Conservation (phyloP, 2,888 invertebrate genomes). For the Furcula furcula region DNA sequence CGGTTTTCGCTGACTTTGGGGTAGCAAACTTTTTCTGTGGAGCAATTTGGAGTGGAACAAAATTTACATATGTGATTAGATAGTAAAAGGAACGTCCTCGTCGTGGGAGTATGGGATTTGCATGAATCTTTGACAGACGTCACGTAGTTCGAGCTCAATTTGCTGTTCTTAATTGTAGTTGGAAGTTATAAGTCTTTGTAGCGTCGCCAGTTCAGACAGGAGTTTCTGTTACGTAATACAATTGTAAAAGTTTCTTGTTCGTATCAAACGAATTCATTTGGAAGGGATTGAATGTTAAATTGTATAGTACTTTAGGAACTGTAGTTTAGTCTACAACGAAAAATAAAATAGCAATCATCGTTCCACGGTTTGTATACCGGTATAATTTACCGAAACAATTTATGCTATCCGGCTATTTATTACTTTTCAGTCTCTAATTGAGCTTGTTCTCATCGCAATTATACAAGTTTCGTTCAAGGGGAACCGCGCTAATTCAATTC, state of each 20-base stretch:
- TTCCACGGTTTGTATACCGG: no score
- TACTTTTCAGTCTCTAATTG: no score
- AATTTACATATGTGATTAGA: constrained; percentile 39
- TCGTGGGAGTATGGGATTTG: constrained; percentile 18
- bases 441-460: no score
- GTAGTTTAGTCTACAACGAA: no score
- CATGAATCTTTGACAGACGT: constrained; percentile 20
- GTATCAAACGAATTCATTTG: no score
- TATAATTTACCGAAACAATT: no score
- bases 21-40: constrained; percentile 35
- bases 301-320: no score
- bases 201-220: background rate
- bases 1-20: constrained; percentile 34
- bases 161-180: background rate
- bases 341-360: no score
- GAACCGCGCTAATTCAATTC: constrained; percentile 11
- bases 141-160: background rate
- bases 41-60: constrained; percentile 37
- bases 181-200: background rate
- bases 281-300: no score
- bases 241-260: no score
- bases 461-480: constrained; percentile 1
- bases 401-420: no score
- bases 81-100: constrained; percentile 33
- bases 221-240: no score